phyloP scores from a whole-genome alignment of 2,797 vertebrate genomes.

The Morus bassanus region DNA sequence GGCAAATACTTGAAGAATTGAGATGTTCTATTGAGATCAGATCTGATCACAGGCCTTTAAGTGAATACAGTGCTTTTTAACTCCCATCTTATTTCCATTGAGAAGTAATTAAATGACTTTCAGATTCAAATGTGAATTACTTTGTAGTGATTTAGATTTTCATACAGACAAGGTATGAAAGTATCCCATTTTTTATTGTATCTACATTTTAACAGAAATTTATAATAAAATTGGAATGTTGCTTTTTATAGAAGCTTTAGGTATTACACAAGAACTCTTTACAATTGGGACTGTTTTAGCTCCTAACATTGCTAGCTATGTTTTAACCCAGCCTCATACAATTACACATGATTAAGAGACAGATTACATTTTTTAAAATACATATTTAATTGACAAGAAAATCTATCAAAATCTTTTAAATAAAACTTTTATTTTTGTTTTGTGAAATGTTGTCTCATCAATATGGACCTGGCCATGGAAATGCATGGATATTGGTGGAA shows the following conservation, averaged over 20 bases:
- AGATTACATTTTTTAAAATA: background rate
- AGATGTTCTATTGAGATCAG: background rate
- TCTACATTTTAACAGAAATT: background rate
- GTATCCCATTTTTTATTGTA: background rate
- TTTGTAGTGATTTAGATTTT: background rate
- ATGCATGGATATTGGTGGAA: background rate
- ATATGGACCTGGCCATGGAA: background rate
- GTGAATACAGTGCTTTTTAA: background rate
- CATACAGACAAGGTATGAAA: background rate
- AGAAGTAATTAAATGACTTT: slow-evolving; percentile 10
- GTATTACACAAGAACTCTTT: background rate
- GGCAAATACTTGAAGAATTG: background rate
- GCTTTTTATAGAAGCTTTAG: background rate
- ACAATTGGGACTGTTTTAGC: background rate
- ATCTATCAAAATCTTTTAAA: background rate
- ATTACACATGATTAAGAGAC: background rate
- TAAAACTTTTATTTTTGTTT: background rate
- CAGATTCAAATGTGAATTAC: background rate
- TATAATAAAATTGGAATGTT: background rate
- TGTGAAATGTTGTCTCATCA: background rate
- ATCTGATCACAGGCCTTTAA: background rate
- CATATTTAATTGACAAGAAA: background rate
- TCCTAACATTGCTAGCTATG: background rate
- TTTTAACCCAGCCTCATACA: background rate
- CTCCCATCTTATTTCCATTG: background rate